Base-by-base conservation (phyloP, 2,797 vertebrate species). In the Artibeus lituratus region DNA sequence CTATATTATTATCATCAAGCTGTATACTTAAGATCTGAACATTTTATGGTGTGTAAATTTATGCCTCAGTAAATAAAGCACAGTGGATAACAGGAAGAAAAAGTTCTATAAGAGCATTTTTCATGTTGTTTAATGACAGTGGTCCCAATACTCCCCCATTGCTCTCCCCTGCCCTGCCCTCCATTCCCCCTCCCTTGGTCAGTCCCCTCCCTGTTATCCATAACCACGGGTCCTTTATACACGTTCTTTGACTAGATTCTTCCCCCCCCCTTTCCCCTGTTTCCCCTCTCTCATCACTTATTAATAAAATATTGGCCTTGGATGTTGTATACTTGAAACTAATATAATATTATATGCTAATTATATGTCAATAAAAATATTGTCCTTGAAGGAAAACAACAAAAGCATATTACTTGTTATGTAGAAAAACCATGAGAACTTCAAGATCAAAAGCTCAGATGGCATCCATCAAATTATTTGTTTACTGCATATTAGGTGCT, bases 21-120 rank as follows among this genome's bases (percentile, higher is more conserved):
- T 84, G 1, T 53, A 86, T 55, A 92, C 86, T 90, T 81, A 82
- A 86, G 70, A 78, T 69, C 26, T 82, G 55, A 65, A 44, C 21
- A 70, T 83, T 95, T 89, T 89, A 93, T 72, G 9, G 10, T 16
- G 29, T 73, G 3, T 69, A 93, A 77, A 93, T 86, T 57, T 65
- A 59, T 80, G 69, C 10, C 18, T 93, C 84, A 91, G 42, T 81
- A 97, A 95, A 93, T 72, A 87, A 95, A 90, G 6, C 14, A 65
- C 14, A 78, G 10, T 69, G 26, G 11, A n/a, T 21, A 76, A 80
- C 69, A 47, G 59, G 70, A 72, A 87, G 35, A 51, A 85, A 93
- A 74, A 67, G 37, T 74, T 72, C 49, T 62, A 2, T 18, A 57
- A 67, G 84, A 91, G 47, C 9, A 76, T 78, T 37, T 16, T 65